A percentile compares a stretch with the other conserved stretches of the same genome.
phyloP scores from a whole-genome alignment of 1,140 invertebrate species.

The Anagrus nilaparvatae region DNA sequence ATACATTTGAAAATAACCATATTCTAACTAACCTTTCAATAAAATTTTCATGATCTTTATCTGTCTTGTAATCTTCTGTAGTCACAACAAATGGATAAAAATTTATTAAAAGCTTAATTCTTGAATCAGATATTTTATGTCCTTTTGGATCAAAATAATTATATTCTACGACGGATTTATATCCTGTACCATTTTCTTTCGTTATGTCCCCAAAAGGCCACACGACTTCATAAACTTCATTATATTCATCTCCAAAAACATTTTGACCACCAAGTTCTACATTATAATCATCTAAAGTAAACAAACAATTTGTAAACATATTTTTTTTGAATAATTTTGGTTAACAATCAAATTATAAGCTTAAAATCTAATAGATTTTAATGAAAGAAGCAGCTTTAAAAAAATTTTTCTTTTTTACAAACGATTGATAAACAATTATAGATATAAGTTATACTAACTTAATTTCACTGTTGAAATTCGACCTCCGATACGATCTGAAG shows the following conservation, averaged over 20 bases:
- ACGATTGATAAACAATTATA: neutral
- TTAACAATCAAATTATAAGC: slow-evolving; percentile 2
- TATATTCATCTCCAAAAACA: slow-evolving; percentile 68
- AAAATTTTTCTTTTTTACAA: neutral
- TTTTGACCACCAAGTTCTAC: slow-evolving; percentile 77
- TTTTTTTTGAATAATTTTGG: neutral
- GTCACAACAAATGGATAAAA: too few relatives aligned
- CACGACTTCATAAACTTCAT: slow-evolving; percentile 56
- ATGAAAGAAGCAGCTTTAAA: neutral
- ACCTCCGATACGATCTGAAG: slow-evolving; percentile 59
- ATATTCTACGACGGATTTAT: too few relatives aligned
- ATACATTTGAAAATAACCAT: too few relatives aligned
- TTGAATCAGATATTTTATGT: too few relatives aligned
- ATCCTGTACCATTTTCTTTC: too few relatives aligned
- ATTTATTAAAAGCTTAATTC: too few relatives aligned
- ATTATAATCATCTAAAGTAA: slow-evolving; percentile 36
- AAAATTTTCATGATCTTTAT: too few relatives aligned
- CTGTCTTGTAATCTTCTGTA: too few relatives aligned
- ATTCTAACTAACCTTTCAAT: too few relatives aligned
- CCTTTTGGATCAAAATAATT: too few relatives aligned
- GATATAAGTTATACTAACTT: slow-evolving; percentile 1
- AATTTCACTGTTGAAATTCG: slow-evolving; percentile 2
- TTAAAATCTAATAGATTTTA: neutral
- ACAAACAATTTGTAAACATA: slow-evolving; percentile 6
- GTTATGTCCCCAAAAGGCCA: slow-evolving; percentile 27